Evolutionary conservation across 2,888 invertebrate species (phyloP), one percentile per base, ranked within the genome.

Genomic region (Syrista parreyssii): DNA sequence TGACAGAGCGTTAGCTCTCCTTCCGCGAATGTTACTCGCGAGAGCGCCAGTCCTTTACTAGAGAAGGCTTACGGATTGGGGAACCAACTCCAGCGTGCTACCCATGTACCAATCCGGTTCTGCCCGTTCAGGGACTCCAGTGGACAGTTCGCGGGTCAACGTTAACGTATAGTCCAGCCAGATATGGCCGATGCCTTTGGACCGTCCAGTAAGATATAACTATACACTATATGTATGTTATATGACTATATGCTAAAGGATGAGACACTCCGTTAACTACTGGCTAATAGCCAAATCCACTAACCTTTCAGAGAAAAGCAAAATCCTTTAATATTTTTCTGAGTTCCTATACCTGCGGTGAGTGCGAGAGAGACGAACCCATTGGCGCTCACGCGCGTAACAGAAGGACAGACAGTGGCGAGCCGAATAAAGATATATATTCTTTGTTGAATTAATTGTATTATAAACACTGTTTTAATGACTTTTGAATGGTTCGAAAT

Each of bases 81-180:
- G 33, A 73, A 79, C 75, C 75, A 74, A 71, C 78, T 76, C 77
- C 80, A 77, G 77, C 74, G 75, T 75, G 68, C 32, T 79, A 76
- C 77, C 80, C 80, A 75, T 81, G 79, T 79, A 78, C 78, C 80
- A 80, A 82, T 82, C 81, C 81, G 82, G 82, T 82, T 82, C 81
- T 76, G 78, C 79, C 77, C 82, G 80, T 80, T 82, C 82, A 81
- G 78, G 82, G 82, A 81, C 79, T 81, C 75, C 78, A 80, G 80
- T 80, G 79, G 82, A 82, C 78, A 81, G 79, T 82, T 81, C 81
- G 81, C 79, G 78, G 78, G 77, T 79, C 75, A 79, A 77, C 79
- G 79, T 73, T 30, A 40, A 34, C 68, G 76, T 34, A 77, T 68
- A 75, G 75, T 71, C 71, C 71, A 15, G 31, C 32, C 71, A 71